A percentile compares a stretch with the other conserved stretches of the same genome.
These are phyloP conservation scores for Embidobia sp. DNA, from an alignment of 2,888 invertebrate species.

Conservation along the genomic window DNA sequence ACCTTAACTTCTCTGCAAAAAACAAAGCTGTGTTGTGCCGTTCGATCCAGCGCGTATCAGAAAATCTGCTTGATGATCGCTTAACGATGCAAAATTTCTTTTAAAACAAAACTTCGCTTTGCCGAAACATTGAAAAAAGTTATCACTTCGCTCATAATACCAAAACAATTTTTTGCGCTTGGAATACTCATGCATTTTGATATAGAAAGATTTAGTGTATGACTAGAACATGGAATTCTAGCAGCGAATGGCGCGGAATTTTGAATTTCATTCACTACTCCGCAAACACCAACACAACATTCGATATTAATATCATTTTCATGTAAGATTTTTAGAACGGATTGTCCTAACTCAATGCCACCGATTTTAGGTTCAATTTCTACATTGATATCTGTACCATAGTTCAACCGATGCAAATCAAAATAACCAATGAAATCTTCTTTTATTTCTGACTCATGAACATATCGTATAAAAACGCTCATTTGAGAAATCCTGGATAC, in stretches of 20 bases:
- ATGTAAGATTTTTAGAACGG: conserved; percentile 10
- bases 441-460: conserved; percentile 20
- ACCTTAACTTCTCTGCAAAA: not conserved
- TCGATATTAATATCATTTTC: conserved; percentile 1
- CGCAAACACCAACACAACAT: conserved; percentile 10
- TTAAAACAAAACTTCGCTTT: conserved; percentile 8
- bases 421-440: conserved; percentile 52
- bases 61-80: not conserved
- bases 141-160: conserved; percentile 5
- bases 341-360: conserved; percentile 21
- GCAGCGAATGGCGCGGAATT: conserved; percentile 1
- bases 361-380: conserved; percentile 9
- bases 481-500: conserved; percentile 51
- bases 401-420: conserved; percentile 36
- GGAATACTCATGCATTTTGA: not conserved
- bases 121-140: conserved; percentile 7
- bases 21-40: not conserved
- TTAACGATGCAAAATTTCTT: not conserved
- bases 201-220: conserved; percentile 1
- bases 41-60: conserved; percentile 21
- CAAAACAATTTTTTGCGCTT: not conserved
- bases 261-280: conserved; percentile 16
- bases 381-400: not conserved
- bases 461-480: conserved; percentile 48
- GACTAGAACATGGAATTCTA: not conserved